These are phyloP conservation scores for Selenia dentaria DNA, from an alignment of 2,888 invertebrate genomes.

Conservation along the genomic window DNA sequence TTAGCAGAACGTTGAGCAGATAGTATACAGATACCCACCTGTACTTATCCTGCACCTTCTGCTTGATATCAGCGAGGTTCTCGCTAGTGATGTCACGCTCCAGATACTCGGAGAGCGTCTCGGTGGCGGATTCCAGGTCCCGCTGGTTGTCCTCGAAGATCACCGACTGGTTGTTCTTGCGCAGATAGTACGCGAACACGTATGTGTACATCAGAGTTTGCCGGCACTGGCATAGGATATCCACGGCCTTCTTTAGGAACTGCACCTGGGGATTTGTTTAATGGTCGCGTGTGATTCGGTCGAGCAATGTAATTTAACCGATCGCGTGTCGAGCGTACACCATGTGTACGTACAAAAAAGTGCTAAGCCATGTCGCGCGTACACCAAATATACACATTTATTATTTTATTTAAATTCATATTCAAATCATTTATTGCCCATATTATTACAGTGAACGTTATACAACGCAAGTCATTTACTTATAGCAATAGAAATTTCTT, in stretches of 20 bases:
- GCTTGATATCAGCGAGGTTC: conserved; percentile 98
- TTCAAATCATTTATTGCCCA: no score
- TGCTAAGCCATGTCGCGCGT: no score
- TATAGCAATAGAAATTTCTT: no score
- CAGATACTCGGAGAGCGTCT: conserved; percentile 98
- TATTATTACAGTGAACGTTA: no score
- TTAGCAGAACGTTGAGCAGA: no score
- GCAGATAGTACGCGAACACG: conserved; percentile 99
- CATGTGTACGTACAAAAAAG: no score
- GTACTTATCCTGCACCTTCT: conserved; percentile 99
- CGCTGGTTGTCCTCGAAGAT: conserved; percentile 99
- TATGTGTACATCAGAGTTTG: conserved; percentile 99
- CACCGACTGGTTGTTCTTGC: conserved; percentile 99
- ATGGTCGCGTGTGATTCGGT: no score
- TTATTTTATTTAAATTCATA: no score
- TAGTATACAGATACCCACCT: conserved; percentile 86
- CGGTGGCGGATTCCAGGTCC: conserved; percentile 98
- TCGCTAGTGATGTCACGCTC: conserved; percentile 99
- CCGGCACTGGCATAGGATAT: conserved; percentile 97
- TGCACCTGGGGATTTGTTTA: conserved; percentile 88
- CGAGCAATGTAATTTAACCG: no score
- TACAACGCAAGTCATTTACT: no score
- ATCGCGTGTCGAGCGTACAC: no score
- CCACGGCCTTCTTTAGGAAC: conserved; percentile 98
- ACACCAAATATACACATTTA: no score